Evolutionary conservation across 2,113 vertebrate genomes (phyloP).

Genomic region (Dipodomys ordii): DNA sequence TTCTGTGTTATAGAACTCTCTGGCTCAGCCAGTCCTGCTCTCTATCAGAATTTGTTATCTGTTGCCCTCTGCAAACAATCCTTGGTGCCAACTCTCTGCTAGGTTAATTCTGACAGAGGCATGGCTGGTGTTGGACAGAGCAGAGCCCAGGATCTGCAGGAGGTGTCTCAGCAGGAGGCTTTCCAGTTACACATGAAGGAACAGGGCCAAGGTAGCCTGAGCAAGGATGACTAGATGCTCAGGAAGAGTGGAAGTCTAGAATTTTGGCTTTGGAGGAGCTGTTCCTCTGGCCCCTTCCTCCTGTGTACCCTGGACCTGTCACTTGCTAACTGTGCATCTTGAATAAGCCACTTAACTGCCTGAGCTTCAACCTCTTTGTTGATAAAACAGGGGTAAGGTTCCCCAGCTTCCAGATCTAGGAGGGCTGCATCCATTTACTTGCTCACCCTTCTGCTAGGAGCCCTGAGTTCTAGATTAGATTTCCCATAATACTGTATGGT

Average conservation of each 20-base stretch:
- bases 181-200: neutral
- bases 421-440: neutral
- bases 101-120: rapidly evolving
- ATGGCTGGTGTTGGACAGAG: neutral
- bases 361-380: neutral
- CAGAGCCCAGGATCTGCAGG: neutral
- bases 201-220: neutral
- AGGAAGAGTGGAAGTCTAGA: neutral
- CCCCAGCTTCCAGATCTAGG: neutral
- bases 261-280: neutral
- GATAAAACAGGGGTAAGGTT: neutral
- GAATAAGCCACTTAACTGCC: neutral
- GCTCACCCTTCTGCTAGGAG: neutral
- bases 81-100: neutral
- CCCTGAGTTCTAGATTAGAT: neutral
- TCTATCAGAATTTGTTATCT: rapidly evolving
- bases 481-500: neutral
- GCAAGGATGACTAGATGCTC: neutral
- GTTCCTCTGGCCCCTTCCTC: neutral
- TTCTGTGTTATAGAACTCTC: neutral
- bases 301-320: neutral
- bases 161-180: neutral
- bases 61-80: neutral
- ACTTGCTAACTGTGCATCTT: neutral
- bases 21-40: neutral